Base-by-base conservation (phyloP, 2,113 vertebrate genomes). In the Tragulus kanchil region DNA sequence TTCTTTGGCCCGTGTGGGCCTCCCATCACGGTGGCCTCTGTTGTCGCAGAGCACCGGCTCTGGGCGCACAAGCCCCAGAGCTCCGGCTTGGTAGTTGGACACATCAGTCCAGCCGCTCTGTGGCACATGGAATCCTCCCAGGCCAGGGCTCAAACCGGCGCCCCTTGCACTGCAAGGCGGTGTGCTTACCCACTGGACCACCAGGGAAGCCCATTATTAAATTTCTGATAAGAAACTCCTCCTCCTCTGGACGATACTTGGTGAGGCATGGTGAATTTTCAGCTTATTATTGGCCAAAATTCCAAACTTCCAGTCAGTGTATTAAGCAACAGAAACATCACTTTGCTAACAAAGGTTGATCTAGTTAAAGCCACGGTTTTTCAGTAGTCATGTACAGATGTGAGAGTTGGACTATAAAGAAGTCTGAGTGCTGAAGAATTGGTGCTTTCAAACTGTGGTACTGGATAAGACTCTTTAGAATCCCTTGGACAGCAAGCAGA, bases 231-330 rank as follows among this genome's bases (percentile, higher is more conserved):
- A 58, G 8, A 31, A 89, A 65, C 4, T 36, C 19, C 21, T 95
- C 59, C 96, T 73, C 88, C n/a, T n/a, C n/a, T 95, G 0, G 13
- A 82, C 65, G 10, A 45, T 52, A 73, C 5, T 97, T 97, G 14
- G 36, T 50, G 65, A 77, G 14, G 26, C 54, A 88, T 78, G 16
- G 14, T 93, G 83, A 81, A 23, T 84, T 23, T 69, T 15, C 96
- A 96, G 8, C 15, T 92, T 19, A 82, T 71, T 59, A 84, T 12
- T 83, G 45, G 25, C 25, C 21, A 81, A 25, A 84, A 81, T 93
- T 73, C 5, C 3, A 5, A 59, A 79, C 42, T 93, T 67, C 17
- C 86, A 73, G 69, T 45, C 21, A 73, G 69, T 21, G 25, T 45
- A 73, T 73, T 73, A 23, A 73, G 45, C n/a, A 45, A 73, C 16